phyloP scores from a whole-genome alignment of 2,113 vertebrate species.

The Tonatia bakeri region DNA sequence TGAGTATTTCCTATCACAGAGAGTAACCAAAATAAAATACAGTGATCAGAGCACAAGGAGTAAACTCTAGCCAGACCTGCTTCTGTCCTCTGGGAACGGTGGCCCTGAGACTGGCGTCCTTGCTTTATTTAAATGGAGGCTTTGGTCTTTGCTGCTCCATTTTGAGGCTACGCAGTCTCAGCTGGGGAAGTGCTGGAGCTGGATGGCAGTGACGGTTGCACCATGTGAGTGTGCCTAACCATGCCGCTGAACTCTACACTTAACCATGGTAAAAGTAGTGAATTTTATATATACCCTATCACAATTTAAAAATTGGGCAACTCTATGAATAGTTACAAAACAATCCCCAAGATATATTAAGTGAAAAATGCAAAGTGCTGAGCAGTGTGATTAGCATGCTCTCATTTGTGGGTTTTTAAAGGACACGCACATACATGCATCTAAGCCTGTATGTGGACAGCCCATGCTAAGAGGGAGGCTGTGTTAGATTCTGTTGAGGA shows the following conservation, averaged over 20 bases:
- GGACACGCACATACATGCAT: rapidly evolving
- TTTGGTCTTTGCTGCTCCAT: not conserved
- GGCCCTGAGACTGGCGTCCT: not conserved
- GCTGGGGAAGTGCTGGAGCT: not conserved
- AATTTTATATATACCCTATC: not conserved
- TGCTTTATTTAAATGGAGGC: not conserved
- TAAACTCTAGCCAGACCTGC: not conserved
- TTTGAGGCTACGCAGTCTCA: not conserved
- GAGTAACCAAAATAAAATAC: not conserved
- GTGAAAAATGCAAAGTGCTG: not conserved
- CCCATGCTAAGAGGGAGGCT: not conserved
- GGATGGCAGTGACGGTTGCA: not conserved
- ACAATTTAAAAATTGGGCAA: not conserved
- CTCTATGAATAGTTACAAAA: not conserved
- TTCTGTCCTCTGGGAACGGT: not conserved
- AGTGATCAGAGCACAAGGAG: not conserved
- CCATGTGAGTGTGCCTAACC: not conserved
- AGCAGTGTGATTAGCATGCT: not conserved
- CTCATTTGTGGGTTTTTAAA: not conserved
- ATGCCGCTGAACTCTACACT: not conserved
- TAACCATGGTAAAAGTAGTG: not conserved
- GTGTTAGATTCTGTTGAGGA: not conserved
- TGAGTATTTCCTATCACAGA: not conserved
- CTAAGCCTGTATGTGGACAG: not conserved
- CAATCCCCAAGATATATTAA: not conserved